Conservation (phyloP, 1,140 invertebrate species). For the Araneus ventricosus region DNA sequence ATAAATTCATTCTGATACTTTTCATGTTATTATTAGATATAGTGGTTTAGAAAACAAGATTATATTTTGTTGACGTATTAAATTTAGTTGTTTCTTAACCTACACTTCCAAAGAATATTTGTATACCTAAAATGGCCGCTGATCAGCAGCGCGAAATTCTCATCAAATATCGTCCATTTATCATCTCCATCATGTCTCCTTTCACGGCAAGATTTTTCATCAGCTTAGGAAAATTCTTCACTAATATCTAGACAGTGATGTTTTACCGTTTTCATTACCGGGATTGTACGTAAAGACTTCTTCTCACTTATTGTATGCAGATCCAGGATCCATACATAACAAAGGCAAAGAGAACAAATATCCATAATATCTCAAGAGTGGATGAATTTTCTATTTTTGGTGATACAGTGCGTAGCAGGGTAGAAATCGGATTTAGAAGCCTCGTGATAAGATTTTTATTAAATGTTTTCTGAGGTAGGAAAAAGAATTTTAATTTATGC, state of each 20-base stretch:
- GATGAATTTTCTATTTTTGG: too few species aligned
- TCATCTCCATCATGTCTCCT: not conserved
- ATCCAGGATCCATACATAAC: not conserved
- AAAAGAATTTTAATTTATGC: too few species aligned
- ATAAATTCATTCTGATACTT: too few species aligned
- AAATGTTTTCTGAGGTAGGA: too few species aligned
- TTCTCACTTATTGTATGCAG: not conserved
- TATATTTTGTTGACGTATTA: not conserved
- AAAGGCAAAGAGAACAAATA: not conserved
- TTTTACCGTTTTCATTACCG: not conserved
- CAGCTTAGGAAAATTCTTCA: not conserved
- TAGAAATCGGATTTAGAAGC: too few species aligned
- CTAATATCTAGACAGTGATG: not conserved
- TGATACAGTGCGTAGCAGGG: too few species aligned
- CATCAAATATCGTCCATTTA: not conserved
- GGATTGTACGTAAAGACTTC: not conserved
- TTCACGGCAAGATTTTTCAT: not conserved
- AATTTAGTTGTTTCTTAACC: not conserved
- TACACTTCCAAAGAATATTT: not conserved
- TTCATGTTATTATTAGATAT: too few species aligned
- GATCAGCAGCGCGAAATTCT: not conserved
- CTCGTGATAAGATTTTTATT: too few species aligned
- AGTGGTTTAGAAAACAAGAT: too few species aligned
- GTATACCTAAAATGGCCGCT: not conserved
- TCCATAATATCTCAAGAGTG: too few species aligned